phyloP scores from a whole-genome alignment of 2,113 vertebrate species.

The Gymnogyps californianus region DNA sequence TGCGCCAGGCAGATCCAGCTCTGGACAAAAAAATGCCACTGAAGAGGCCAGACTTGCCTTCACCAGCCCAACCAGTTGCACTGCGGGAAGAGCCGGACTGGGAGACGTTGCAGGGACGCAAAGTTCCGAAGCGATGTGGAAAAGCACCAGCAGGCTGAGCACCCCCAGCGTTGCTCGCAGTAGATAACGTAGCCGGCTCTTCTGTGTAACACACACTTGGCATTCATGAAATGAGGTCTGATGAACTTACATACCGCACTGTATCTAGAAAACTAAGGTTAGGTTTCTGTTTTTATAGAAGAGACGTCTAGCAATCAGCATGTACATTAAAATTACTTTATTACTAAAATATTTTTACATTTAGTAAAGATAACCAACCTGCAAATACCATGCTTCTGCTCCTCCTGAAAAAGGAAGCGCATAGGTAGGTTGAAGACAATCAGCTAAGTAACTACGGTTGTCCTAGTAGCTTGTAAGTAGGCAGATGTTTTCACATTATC shows the following conservation, averaged over 20 bases:
- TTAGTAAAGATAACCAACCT: not conserved
- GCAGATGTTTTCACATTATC: not conserved
- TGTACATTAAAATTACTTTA: not conserved
- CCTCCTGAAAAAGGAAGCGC: not conserved
- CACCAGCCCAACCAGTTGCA: not conserved
- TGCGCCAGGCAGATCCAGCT: too few relatives aligned
- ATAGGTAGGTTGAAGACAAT: not conserved
- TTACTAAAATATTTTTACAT: conserved; percentile 12
- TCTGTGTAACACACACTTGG: not conserved
- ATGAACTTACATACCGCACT: rapidly evolving
- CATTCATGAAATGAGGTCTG: rapidly evolving
- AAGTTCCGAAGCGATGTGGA: rapidly evolving
- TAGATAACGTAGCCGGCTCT: rapidly evolving
- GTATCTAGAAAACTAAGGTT: rapidly evolving
- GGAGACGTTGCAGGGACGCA: rapidly evolving
- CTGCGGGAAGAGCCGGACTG: rapidly evolving
- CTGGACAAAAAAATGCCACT: rapidly evolving
- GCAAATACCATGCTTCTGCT: not conserved
- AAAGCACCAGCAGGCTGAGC: too few relatives aligned
- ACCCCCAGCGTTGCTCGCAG: not conserved
- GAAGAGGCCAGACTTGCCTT: not conserved
- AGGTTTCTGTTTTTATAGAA: not conserved
- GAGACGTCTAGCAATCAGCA: not conserved
- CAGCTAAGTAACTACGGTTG: not conserved
- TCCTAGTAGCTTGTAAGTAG: conserved; percentile 3